A percentile compares a stretch with the other conserved stretches of the same genome.
phyloP scores from a whole-genome alignment of 2,888 invertebrate genomes.

The Taenaris catops region DNA sequence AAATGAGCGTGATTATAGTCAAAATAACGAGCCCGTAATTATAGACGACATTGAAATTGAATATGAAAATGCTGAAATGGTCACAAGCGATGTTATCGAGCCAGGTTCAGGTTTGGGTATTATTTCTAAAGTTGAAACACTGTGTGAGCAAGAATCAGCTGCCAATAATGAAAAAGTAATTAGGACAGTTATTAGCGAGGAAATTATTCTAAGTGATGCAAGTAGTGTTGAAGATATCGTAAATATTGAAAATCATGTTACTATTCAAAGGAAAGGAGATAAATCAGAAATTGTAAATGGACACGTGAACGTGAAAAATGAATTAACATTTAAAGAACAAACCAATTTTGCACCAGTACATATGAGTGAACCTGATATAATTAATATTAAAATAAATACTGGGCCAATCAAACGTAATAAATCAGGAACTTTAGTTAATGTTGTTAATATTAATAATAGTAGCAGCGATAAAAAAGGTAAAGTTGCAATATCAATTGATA shows the following conservation, averaged over 20 bases:
- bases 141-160: conserved; percentile 20
- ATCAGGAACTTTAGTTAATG: too few relatives aligned
- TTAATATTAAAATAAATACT: too few relatives aligned
- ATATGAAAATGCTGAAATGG: conserved; percentile 22
- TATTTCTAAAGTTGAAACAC: conserved; percentile 32
- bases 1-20: conserved; percentile 45
- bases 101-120: conserved; percentile 27
- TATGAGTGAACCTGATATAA: too few relatives aligned
- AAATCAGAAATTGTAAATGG: too few relatives aligned
- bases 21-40: conserved; percentile 14
- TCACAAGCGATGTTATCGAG: conserved; percentile 19
- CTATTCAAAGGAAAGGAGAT: too few relatives aligned
- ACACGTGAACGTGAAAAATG: too few relatives aligned
- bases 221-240: conserved; percentile 2
- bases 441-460: background rate
- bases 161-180: conserved; percentile 11
- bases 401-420: too few relatives aligned
- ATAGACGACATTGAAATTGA: conserved; percentile 16
- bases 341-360: too few relatives aligned
- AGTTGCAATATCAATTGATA: too few relatives aligned
- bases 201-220: conserved; percentile 8
- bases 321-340: too few relatives aligned
- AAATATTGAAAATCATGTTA: conserved; percentile 1
- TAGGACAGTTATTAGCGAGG: conserved; percentile 6
- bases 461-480: too few relatives aligned